Base-by-base conservation (phyloP, 2,113 vertebrate genomes). In the Lycocorax pyrrhopterus region DNA sequence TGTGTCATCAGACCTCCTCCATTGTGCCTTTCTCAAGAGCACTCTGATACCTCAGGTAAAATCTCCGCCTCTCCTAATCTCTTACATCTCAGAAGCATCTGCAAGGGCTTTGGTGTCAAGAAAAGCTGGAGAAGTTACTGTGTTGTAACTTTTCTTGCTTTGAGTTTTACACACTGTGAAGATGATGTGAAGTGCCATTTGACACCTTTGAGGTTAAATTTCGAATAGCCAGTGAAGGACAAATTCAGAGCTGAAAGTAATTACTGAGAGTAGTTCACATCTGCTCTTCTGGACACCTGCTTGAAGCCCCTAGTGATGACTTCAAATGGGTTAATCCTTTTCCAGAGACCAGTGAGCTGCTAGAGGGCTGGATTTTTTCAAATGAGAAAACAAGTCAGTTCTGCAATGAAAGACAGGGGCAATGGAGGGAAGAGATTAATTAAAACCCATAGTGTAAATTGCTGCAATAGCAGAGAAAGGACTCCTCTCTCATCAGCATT, bases 121-220 rank as follows among this genome's bases (percentile, higher is more conserved):
- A 83, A 64, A 10, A 63, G 52, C 22, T 88, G 64, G 35, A 73
- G 39, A 44, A 92, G 44, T 94, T 94, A 77, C 35, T 87, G 74
- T 88, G 68, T 79, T 77, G 72, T 87, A 97, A 89, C 80, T 92
- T 97, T 95, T 92, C 56, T 93, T 95, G 76, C 63, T 91, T 87
- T 93, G 95, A 92, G 52, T 94, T 97, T 87, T 69, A 33, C 23
- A 30, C 64, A 68, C 33, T 92, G 87, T 95, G 84, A 76, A 92
- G 53, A 86, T 82, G 58, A 96, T 59, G 27, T 52, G 35, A 96
- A 52, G 49, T 85, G 78, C 56, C 66, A 81, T 89, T 93, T 95
- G 88, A 93, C 90, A 96, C 71, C 78, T 97, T 94, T 89, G 96
- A 97, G 89, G 93, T 92, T 97, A 96, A 86, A 87, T 97, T 97